phyloP scores from a whole-genome alignment of 23 tunicate species.

The Trididemnum nubilum region DNA sequence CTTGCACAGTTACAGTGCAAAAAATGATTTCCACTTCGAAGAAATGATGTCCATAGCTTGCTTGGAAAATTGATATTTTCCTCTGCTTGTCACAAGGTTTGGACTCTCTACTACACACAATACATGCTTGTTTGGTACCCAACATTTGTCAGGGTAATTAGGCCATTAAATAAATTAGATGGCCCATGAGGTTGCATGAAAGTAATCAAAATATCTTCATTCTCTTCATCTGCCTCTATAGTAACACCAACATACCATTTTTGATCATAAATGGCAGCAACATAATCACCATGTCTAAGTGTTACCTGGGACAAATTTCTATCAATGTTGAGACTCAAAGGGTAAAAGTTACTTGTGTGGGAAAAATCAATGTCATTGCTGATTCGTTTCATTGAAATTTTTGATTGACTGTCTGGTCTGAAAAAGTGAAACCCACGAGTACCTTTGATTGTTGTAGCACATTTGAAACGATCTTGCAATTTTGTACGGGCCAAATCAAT shows the following conservation, averaged over 20 bases:
- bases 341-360: neutral
- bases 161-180: neutral
- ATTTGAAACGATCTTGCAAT: neutral
- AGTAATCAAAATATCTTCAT: neutral
- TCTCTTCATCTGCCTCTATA: neutral
- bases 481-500: neutral
- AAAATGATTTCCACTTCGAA: too few species aligned
- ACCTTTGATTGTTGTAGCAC: constrained; percentile 7
- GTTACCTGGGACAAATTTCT: neutral
- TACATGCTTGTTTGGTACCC: constrained; percentile 1
- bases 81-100: too few species aligned
- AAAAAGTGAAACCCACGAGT: constrained; percentile 8
- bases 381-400: neutral
- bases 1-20: too few species aligned
- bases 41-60: too few species aligned
- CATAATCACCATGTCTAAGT: constrained; percentile 6
- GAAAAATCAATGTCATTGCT: constrained; percentile 1
- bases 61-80: too few species aligned
- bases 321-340: neutral
- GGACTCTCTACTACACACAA: neutral
- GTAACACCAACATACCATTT: neutral
- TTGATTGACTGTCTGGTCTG: neutral
- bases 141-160: neutral
- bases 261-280: constrained; percentile 2
- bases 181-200: constrained; percentile 8